Evolutionary conservation across 2,113 vertebrate species (phyloP).

Genomic region (Scomber colias): DNA sequence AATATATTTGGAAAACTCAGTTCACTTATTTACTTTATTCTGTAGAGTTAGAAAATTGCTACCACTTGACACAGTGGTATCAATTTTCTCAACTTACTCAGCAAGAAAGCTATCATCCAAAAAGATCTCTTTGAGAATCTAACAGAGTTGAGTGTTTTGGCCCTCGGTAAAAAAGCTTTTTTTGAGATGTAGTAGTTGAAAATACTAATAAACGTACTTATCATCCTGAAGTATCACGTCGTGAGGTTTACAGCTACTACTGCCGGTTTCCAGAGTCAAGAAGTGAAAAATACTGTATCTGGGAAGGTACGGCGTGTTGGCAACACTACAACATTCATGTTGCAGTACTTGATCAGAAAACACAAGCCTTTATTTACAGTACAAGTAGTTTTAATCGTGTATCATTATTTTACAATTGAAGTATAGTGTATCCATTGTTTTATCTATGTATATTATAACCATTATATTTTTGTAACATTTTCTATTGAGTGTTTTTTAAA

Average conservation of each 20-base stretch:
- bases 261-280: conserved; percentile 22
- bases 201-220: conserved; percentile 2
- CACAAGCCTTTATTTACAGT: conserved; percentile 58
- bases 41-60: neutral
- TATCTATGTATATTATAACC: conserved; percentile 74
- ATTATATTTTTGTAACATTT: conserved; percentile 77
- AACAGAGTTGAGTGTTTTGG: neutral
- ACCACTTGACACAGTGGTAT: neutral
- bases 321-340: conserved; percentile 34
- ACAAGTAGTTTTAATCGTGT: conserved; percentile 68
- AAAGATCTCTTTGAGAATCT: neutral
- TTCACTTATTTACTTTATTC: neutral
- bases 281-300: conserved; percentile 23
- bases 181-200: conserved; percentile 7
- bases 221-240: neutral
- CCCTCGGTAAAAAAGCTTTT: neutral
- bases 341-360: conserved; percentile 67
- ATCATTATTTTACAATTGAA: conserved; percentile 69
- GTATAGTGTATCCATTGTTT: conserved; percentile 64
- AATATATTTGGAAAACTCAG: neutral
- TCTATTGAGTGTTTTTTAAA: conserved; percentile 50
- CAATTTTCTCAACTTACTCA: neutral
- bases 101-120: neutral
- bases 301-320: conserved; percentile 14
- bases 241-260: conserved; percentile 28